Evolutionary conservation across 2,888 invertebrate species (phyloP), one percentile per base, ranked within the genome.

Genomic region (Platycheirus rosarum): DNA sequence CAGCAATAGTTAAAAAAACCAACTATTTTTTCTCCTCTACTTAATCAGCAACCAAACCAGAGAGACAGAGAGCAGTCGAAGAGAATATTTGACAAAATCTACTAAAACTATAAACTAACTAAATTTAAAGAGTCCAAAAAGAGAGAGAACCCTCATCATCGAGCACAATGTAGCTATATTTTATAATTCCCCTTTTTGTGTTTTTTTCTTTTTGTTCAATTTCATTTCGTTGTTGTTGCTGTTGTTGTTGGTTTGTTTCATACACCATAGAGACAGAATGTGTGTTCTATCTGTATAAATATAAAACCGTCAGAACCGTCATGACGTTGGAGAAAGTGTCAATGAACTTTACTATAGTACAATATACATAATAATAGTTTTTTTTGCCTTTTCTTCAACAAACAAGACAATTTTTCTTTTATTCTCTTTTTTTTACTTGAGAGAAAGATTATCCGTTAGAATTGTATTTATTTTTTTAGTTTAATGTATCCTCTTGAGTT

Each of bases 271-370:
- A 70, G 70, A 77, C 68, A 71, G 80, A 84, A 76, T 84, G 73
- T 84, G 82, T 75, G 84, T 63, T 82, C 82, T 82, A 82, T 77
- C 82, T 82, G 82, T 82, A 77, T 77, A 82, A 82, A 82, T 73
- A 82, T 82, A 82, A 82, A 82, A 82, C 82, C 82, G 82, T 82
- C 82, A 82, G 82, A 82, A 82, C 82, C 82, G 71, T 82, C 82
- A 82, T 87, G 77, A 73, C 70, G 73, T 37, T 40, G 57, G 80
- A 77, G 84, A 85, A 88, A 89, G 89, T 89, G 90, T 90, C 90
- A 90, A 89, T 90, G 90, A 90, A 90, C 90, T 88, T 89, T 87
- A 88, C 87, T 82, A 82, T 77, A 77, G 42, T 11, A 82, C 77
- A 82, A 82, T 71, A 82, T 71, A 82, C 80, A 71, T 71, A 71